phyloP scores from a whole-genome alignment of 2,888 invertebrate species.

The Eurytoma californica region DNA sequence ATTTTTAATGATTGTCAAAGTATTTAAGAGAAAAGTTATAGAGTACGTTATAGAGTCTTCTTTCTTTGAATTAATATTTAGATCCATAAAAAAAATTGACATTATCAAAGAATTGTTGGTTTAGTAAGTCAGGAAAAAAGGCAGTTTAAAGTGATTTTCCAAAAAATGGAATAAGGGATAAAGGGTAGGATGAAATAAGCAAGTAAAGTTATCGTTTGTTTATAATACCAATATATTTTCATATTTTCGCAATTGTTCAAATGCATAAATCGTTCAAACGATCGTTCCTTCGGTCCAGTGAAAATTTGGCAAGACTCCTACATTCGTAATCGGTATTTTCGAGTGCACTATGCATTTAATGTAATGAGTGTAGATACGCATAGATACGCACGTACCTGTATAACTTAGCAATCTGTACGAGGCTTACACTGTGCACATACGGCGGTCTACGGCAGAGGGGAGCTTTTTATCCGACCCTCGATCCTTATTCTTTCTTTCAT shows the following conservation, averaged over 20 bases:
- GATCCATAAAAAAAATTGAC: too few relatives aligned
- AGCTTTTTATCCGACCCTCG: conserved; percentile 12
- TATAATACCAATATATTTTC: conserved; percentile 74
- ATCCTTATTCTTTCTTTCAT: not conserved
- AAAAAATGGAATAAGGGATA: not conserved
- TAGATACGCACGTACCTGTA: conserved; percentile 4
- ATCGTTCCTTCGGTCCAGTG: conserved; percentile 56
- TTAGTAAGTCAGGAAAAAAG: too few relatives aligned
- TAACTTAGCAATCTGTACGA: not conserved
- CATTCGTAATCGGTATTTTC: conserved; percentile 59
- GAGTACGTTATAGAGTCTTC: too few relatives aligned
- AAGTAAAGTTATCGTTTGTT: conserved; percentile 59
- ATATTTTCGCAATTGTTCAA: conserved; percentile 72
- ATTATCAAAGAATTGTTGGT: too few relatives aligned
- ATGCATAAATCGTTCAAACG: conserved; percentile 65
- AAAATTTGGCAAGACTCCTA: conserved; percentile 69
- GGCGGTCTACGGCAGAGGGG: conserved; percentile 2
- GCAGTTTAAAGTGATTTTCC: too few relatives aligned
- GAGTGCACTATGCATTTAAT: conserved; percentile 22
- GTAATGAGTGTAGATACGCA: conserved; percentile 4
- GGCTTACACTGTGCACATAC: conserved; percentile 19
- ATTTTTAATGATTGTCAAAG: too few relatives aligned
- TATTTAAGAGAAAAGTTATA: too few relatives aligned
- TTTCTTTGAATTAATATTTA: too few relatives aligned
- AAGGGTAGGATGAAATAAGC: conserved; percentile 24